These are phyloP conservation scores for Diabrotica undecimpunctata DNA, from an alignment of 1,140 invertebrate species.

Conservation along the genomic window DNA sequence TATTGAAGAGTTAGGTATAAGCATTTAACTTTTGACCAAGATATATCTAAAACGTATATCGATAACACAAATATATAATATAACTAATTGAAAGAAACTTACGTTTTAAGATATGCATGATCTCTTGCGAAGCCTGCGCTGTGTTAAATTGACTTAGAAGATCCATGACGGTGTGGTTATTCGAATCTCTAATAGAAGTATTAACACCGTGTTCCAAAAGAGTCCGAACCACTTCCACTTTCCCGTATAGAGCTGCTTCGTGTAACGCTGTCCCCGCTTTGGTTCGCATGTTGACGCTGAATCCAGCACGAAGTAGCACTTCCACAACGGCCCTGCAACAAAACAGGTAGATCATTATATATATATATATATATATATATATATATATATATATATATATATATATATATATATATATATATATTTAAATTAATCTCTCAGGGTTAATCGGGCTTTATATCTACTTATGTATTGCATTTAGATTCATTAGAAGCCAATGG, in stretches of 20 bases:
- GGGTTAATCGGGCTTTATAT: too few relatives aligned
- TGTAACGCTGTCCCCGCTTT: constrained; percentile 88
- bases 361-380: too few relatives aligned
- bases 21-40: too few relatives aligned
- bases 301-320: constrained; percentile 75
- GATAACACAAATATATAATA: too few relatives aligned
- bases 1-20: too few relatives aligned
- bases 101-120: constrained; percentile 83
- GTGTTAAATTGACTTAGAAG: constrained; percentile 78
- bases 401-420: too few relatives aligned
- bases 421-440: too few relatives aligned
- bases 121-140: constrained; percentile 81
- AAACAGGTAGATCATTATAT: not conserved
- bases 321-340: constrained; percentile 74
- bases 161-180: constrained; percentile 82
- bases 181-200: constrained; percentile 70
- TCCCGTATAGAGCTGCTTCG: constrained; percentile 91
- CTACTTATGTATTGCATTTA: too few relatives aligned
- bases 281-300: constrained; percentile 86
- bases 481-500: too few relatives aligned
- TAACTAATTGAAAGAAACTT: too few relatives aligned
- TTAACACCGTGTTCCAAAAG: constrained; percentile 81
- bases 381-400: not conserved
- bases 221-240: constrained; percentile 83
- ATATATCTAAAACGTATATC: too few relatives aligned